These are phyloP conservation scores for Paradisaea rubra DNA, from an alignment of 2,113 vertebrate genomes.

Conservation along the genomic window DNA sequence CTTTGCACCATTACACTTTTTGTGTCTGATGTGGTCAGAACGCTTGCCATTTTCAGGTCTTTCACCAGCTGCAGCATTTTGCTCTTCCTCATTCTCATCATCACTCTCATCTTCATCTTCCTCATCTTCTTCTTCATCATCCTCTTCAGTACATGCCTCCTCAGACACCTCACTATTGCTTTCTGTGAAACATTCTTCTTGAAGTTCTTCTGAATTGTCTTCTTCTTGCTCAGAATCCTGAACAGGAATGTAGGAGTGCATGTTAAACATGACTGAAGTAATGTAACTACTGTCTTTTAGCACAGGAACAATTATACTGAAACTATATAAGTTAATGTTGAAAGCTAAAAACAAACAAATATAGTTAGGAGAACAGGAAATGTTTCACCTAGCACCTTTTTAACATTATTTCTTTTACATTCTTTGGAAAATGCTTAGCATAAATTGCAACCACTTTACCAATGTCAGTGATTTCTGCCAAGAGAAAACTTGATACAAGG, in stretches of 20 bases:
- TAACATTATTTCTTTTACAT: background rate
- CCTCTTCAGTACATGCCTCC: slow-evolving; percentile 65
- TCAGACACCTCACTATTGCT: slow-evolving; percentile 79
- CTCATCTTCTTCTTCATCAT: slow-evolving; percentile 64
- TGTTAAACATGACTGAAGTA: background rate
- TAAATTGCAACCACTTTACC: background rate
- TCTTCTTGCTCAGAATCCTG: slow-evolving; percentile 74
- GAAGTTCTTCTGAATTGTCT: slow-evolving; percentile 73
- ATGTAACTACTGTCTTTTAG: background rate
- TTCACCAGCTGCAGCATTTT: slow-evolving; percentile 30
- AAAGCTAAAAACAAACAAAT: background rate
- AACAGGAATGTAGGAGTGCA: background rate
- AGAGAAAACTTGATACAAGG: background rate
- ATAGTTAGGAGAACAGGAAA: background rate
- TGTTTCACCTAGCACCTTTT: background rate
- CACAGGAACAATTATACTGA: background rate
- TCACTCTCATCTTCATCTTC: slow-evolving; percentile 63
- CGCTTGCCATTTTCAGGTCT: background rate
- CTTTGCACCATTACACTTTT: slow-evolving; percentile 51
- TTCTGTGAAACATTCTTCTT: slow-evolving; percentile 78
- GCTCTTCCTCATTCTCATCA: slow-evolving; percentile 56
- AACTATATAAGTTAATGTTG: background rate
- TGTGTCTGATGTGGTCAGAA: slow-evolving; percentile 35
- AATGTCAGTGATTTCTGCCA: background rate
- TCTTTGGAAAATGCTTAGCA: background rate